A percentile compares a stretch with the other conserved stretches of the same genome.
Conservation (phyloP, 2,113 vertebrate genomes). For the Mormyrus lacerda region DNA sequence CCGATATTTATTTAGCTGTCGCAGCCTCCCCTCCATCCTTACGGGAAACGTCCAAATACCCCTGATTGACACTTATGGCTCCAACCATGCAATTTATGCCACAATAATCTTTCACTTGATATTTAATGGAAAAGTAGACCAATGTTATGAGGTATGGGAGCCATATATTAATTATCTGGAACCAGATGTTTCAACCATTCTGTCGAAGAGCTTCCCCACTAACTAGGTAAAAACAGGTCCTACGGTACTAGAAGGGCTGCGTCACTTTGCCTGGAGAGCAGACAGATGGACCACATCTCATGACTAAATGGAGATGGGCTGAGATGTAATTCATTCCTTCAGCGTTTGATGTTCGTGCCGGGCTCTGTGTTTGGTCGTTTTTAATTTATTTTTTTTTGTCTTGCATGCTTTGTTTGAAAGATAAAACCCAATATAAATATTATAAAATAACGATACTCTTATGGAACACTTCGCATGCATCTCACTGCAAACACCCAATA, state of each 20-base stretch:
- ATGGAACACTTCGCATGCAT: background rate
- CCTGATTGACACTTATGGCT: background rate
- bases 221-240: background rate
- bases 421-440: background rate
- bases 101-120: background rate
- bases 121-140: background rate
- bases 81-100: background rate
- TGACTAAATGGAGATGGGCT: background rate
- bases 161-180: background rate
- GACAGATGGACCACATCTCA: background rate
- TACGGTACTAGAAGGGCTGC: background rate
- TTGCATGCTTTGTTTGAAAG: background rate
- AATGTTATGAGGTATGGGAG: background rate
- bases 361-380: background rate
- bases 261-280: background rate
- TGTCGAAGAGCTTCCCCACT: background rate
- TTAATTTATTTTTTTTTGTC: background rate
- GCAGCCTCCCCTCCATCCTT: background rate
- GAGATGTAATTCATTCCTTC: background rate
- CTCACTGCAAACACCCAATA: background rate
- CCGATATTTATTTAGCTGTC: background rate
- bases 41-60: background rate
- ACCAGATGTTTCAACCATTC: background rate
- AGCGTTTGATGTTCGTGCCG: background rate
- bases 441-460: background rate